Conservation (phyloP, 2,797 vertebrate species). For the Pseudomugil tenellus region DNA sequence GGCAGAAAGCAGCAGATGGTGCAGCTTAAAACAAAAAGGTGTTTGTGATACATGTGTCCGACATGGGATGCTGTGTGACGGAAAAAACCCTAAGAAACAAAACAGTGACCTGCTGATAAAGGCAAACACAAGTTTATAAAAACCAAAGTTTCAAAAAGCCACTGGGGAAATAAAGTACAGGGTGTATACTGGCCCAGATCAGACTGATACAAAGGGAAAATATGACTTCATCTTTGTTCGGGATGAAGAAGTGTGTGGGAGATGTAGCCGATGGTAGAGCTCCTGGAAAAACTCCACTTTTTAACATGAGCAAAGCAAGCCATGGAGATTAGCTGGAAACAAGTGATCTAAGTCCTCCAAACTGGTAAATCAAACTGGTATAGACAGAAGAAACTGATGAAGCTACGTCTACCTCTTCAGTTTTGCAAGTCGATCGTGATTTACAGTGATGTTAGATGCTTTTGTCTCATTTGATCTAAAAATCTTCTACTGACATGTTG, state of each 20-base stretch:
- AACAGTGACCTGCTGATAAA: conserved; percentile 8
- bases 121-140: background rate
- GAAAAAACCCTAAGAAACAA: conserved; percentile 21
- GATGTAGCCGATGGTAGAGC: conserved; percentile 44
- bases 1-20: conserved; percentile 76
- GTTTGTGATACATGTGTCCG: conserved; percentile 34
- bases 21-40: conserved; percentile 69
- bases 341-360: conserved; percentile 27
- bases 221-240: conserved; percentile 18
- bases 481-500: conserved; percentile 10
- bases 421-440: too few relatives aligned
- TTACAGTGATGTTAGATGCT: conserved; percentile 1
- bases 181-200: conserved; percentile 15
- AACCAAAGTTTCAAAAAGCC: conserved; percentile 24
- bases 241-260: conserved; percentile 30
- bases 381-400: conserved; percentile 24
- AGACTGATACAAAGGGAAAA: conserved; percentile 6
- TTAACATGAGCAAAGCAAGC: conserved; percentile 67
- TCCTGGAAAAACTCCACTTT: conserved; percentile 36
- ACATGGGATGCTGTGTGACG: conserved; percentile 35
- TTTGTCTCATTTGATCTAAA: background rate
- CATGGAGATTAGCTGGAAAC: conserved; percentile 52
- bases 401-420: conserved; percentile 4
- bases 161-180: conserved; percentile 14
- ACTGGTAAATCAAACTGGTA: conserved; percentile 1